Percentiles rank a stretch among this genome's conserved stretches.
These are phyloP conservation scores for Bostrychus sinensis DNA, from an alignment of 2,113 vertebrate genomes.

Conservation along the genomic window DNA sequence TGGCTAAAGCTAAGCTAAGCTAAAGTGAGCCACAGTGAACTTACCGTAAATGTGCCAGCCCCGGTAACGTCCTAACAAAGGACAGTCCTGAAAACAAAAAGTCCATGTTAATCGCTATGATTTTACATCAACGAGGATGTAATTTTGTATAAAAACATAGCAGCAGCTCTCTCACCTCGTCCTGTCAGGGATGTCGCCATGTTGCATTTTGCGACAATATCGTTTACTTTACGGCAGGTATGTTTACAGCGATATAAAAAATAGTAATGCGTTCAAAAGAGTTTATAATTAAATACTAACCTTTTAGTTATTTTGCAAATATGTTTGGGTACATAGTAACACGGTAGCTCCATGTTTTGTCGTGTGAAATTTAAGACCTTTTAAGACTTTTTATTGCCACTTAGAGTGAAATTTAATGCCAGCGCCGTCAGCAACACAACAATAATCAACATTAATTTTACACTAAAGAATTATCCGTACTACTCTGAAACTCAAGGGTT, in stretches of 20 bases:
- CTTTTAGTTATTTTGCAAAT: too few relatives aligned
- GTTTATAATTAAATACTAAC: too few relatives aligned
- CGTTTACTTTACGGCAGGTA: slow-evolving; percentile 48
- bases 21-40: neutral
- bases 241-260: neutral
- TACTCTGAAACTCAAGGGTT: too few relatives aligned
- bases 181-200: slow-evolving; percentile 74
- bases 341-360: too few relatives aligned
- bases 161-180: slow-evolving; percentile 60
- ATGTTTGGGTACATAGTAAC: too few relatives aligned
- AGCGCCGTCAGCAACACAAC: too few relatives aligned
- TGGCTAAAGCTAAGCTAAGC: neutral
- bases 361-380: too few relatives aligned
- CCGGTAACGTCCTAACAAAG: slow-evolving; percentile 50
- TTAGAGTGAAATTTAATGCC: too few relatives aligned
- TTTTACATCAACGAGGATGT: accelerated
- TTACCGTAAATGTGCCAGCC: slow-evolving; percentile 64
- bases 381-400: too few relatives aligned
- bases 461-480: too few relatives aligned
- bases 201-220: slow-evolving; percentile 47
- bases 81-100: slow-evolving; percentile 49
- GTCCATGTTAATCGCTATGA: accelerated
- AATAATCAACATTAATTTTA: too few relatives aligned
- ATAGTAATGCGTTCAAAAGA: too few relatives aligned
- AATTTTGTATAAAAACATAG: accelerated